phyloP scores from a whole-genome alignment of 2,113 vertebrate genomes.

The Haemorhous mexicanus region DNA sequence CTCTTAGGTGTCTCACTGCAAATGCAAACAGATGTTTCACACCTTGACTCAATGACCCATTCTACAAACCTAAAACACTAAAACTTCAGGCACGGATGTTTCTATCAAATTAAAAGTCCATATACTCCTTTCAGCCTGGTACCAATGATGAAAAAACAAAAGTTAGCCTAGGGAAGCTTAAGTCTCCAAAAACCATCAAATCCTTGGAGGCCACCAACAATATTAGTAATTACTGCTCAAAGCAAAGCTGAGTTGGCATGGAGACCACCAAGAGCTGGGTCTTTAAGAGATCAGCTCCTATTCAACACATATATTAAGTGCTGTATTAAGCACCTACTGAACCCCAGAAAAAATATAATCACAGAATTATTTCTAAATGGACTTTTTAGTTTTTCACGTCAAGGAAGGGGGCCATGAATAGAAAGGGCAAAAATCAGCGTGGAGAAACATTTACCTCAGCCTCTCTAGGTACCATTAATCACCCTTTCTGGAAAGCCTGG shows the following conservation, averaged over 20 bases:
- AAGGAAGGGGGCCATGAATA: background rate
- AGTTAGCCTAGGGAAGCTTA: constrained; percentile 42
- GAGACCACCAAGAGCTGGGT: constrained; percentile 31
- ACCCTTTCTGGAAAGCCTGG: constrained; percentile 20
- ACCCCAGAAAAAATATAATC: constrained; percentile 17
- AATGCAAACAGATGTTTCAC: constrained; percentile 66
- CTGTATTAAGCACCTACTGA: constrained; percentile 45
- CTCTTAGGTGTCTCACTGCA: constrained; percentile 40
- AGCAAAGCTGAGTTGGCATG: constrained; percentile 48
- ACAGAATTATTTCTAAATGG: constrained; percentile 54
- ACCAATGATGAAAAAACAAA: constrained; percentile 43
- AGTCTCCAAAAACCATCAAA: constrained; percentile 22
- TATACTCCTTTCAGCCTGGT: constrained; percentile 28
- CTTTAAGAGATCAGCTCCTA: constrained; percentile 28
- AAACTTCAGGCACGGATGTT: constrained; percentile 46
- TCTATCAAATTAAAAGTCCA: constrained; percentile 68
- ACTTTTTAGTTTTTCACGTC: constrained; percentile 20
- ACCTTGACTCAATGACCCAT: constrained; percentile 57
- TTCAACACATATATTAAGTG: constrained; percentile 37
- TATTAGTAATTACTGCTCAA: constrained; percentile 44
- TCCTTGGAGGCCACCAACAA: constrained; percentile 24
- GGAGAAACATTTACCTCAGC: constrained; percentile 54
- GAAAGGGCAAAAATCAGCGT: constrained; percentile 29
- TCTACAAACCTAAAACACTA: constrained; percentile 51
- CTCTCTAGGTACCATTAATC: constrained; percentile 49